phyloP scores from a whole-genome alignment of 2,113 vertebrate genomes.

The Pipra filicauda region DNA sequence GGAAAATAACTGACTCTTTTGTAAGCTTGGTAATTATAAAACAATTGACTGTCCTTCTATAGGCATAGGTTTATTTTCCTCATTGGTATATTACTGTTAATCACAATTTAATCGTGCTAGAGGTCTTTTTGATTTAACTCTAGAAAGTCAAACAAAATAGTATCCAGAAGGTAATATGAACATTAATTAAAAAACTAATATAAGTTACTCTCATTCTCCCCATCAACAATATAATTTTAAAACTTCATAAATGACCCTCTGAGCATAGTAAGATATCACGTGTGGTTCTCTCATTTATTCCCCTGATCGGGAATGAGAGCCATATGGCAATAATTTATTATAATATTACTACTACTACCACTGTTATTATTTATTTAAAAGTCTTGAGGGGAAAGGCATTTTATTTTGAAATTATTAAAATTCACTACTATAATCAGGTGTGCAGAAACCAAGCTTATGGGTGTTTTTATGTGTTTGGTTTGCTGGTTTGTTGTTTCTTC shows the following conservation, averaged over 20 bases:
- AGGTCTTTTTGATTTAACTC: background rate
- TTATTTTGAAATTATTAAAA: slow-evolving; percentile 13
- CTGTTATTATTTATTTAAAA: slow-evolving; percentile 11
- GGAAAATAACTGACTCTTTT: background rate
- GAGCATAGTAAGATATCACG: background rate
- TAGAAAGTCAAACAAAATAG: background rate
- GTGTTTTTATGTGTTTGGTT: background rate
- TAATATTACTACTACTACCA: background rate
- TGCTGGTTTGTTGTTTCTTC: background rate
- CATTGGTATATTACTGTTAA: background rate
- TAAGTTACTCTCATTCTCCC: background rate
- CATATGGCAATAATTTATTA: background rate
- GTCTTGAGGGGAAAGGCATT: background rate
- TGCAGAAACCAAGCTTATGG: background rate
- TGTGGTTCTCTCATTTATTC: background rate
- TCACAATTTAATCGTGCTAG: background rate
- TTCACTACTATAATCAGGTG: background rate
- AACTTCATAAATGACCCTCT: background rate
- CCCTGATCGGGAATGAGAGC: background rate
- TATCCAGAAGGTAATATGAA: background rate
- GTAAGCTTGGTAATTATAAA: background rate
- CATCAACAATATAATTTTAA: slow-evolving; percentile 15
- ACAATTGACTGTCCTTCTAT: background rate
- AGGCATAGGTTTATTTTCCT: background rate
- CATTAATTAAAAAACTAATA: slow-evolving; percentile 51